Percentiles rank a stretch among this genome's conserved stretches.
Conservation (phyloP, 2,797 vertebrate species). For the Rhynchotus rufescens region DNA sequence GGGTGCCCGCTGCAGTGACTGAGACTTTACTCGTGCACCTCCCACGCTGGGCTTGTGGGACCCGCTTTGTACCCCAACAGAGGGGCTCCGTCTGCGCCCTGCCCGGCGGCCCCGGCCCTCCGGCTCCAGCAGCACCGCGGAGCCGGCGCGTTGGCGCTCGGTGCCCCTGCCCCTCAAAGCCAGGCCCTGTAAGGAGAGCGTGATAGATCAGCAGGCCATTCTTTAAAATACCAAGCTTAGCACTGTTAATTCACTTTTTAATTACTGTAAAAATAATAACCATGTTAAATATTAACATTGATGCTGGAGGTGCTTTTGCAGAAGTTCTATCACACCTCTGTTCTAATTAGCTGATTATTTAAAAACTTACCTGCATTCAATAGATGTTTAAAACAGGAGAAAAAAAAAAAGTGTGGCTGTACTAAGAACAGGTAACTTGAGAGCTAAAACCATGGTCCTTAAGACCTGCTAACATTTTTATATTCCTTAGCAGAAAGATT, state of each 20-base stretch:
- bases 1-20: constrained; percentile 48
- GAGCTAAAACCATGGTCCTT: neutral
- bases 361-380: neutral
- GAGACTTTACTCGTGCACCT: constrained; percentile 54
- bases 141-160: neutral
- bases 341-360: constrained; percentile 13
- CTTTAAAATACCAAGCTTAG: neutral
- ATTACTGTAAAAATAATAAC: neutral
- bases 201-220: neutral
- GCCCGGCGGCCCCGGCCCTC: neutral
- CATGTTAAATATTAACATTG: neutral
- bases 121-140: neutral
- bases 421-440: neutral
- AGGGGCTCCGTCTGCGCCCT: constrained; percentile 29
- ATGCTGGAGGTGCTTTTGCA: neutral
- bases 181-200: neutral
- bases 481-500: neutral
- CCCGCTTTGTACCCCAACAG: constrained; percentile 40
- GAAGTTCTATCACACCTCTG: neutral
- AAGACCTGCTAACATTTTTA: neutral
- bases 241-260: neutral
- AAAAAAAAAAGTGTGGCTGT: neutral
- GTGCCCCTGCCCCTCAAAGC: neutral
- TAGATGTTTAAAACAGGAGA: neutral
- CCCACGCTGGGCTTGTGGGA: constrained; percentile 54